Evolutionary conservation across 2,888 invertebrate genomes (phyloP).

Genomic region (Erannis defoliaria): DNA sequence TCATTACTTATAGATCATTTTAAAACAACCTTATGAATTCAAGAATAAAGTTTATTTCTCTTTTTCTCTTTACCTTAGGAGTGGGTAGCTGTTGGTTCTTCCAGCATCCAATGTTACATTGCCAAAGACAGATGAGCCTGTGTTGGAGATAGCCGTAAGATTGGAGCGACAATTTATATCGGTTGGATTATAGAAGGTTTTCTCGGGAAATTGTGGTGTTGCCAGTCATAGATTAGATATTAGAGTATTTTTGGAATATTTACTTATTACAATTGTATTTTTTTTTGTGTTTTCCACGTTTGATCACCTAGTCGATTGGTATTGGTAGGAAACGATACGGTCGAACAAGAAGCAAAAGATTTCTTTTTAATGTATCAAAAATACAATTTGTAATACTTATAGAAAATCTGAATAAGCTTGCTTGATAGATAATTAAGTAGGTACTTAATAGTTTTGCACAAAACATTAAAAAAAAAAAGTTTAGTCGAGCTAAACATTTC

Average conservation of each 20-base stretch:
- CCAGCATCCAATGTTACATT: constrained; percentile 56
- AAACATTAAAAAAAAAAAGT: too few species aligned
- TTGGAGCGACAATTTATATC: constrained; percentile 51
- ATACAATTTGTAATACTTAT: too few species aligned
- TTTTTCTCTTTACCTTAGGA: constrained; percentile 19
- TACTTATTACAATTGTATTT: neutral
- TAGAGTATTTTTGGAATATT: neutral
- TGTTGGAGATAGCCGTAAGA: constrained; percentile 45
- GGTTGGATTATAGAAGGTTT: constrained; percentile 56
- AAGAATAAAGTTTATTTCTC: constrained; percentile 26
- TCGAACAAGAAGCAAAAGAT: too few species aligned
- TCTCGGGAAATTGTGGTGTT: constrained; percentile 46
- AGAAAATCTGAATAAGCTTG: too few species aligned
- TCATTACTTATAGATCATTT: constrained; percentile 7
- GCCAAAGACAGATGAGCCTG: constrained; percentile 47
- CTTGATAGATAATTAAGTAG: too few species aligned
- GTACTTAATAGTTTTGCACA: too few species aligned
- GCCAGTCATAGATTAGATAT: constrained; percentile 16
- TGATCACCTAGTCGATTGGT: too few species aligned
- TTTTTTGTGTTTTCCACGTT: too few species aligned
- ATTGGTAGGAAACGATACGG: too few species aligned
- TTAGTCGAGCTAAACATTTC: too few species aligned
- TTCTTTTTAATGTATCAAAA: too few species aligned
- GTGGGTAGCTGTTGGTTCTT: neutral
- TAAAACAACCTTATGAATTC: neutral